Evolutionary conservation across 1,140 invertebrate species (phyloP).

Genomic region (Myzus persicae): DNA sequence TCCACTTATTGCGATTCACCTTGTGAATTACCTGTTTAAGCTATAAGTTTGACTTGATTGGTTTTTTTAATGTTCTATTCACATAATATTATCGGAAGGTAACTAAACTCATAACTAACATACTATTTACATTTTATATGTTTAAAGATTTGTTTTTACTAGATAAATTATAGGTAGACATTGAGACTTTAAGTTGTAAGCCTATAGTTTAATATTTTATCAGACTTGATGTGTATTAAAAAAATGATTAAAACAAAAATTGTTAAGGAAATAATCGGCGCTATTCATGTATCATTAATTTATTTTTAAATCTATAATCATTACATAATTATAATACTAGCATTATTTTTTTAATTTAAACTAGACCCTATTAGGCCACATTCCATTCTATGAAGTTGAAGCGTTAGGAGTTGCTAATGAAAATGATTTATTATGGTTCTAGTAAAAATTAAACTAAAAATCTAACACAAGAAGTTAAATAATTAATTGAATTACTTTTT

Average conservation of each 20-base stretch:
- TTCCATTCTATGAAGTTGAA: not conserved
- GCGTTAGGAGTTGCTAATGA: not conserved
- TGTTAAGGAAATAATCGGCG: not conserved
- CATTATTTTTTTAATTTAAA: not conserved
- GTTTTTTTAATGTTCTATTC: too few relatives aligned
- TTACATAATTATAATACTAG: not conserved
- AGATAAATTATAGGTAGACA: not conserved
- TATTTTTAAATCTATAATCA: not conserved
- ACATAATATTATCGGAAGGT: too few relatives aligned
- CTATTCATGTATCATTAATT: not conserved
- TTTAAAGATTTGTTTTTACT: not conserved
- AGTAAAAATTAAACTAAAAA: not conserved
- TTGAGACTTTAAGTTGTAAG: not conserved
- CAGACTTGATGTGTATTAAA: not conserved
- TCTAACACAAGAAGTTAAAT: not conserved
- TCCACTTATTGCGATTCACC: too few relatives aligned
- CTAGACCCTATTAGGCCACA: not conserved
- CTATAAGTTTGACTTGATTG: too few relatives aligned
- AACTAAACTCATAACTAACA: too few relatives aligned
- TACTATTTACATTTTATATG: not conserved
- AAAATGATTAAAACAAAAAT: not conserved
- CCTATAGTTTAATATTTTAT: not conserved
- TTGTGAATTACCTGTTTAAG: too few relatives aligned
- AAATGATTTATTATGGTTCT: not conserved
- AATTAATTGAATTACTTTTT: conserved; percentile 24